Percentiles rank a stretch among this genome's conserved stretches.
Evolutionary conservation across 2,888 invertebrate species (phyloP).

Genomic region (Axea sp.): DNA sequence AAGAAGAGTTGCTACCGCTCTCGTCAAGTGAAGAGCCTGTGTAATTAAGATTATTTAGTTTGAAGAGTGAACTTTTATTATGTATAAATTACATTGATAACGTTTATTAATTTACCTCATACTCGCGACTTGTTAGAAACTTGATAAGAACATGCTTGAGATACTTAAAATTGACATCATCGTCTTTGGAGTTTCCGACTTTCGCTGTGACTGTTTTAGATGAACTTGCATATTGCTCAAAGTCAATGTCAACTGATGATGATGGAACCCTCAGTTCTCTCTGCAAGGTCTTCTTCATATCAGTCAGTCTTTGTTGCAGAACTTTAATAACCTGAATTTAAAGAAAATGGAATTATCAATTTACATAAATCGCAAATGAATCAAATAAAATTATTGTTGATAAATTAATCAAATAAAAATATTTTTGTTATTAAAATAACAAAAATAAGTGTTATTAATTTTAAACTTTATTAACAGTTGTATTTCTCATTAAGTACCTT

Average conservation of each 20-base stretch:
- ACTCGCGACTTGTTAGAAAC: constrained; percentile 93
- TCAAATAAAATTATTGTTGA: too few relatives aligned
- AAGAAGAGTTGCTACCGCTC: constrained; percentile 91
- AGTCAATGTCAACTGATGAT: constrained; percentile 82
- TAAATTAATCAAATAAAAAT: neutral
- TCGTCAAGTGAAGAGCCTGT: constrained; percentile 93
- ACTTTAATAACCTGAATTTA: constrained; percentile 89
- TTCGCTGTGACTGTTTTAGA: constrained; percentile 79
- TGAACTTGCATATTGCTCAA: constrained; percentile 82
- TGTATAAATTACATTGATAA: too few relatives aligned
- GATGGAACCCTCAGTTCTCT: constrained; percentile 85
- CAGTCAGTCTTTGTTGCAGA: constrained; percentile 91
- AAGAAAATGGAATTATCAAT: neutral
- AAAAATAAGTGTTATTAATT: too few relatives aligned
- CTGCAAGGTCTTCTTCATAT: constrained; percentile 95
- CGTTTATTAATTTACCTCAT: constrained; percentile 79
- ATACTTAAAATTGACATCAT: constrained; percentile 91
- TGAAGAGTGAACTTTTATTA: too few relatives aligned
- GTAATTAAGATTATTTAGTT: neutral
- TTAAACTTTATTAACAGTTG: too few relatives aligned
- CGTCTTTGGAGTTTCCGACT: constrained; percentile 78
- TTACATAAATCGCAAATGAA: neutral
- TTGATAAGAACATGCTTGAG: constrained; percentile 95
- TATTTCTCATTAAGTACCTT: too few relatives aligned
- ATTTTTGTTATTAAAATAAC: too few relatives aligned